Base-by-base conservation (phyloP, 2,888 invertebrate genomes). In the Drosophila kuntzei region DNA sequence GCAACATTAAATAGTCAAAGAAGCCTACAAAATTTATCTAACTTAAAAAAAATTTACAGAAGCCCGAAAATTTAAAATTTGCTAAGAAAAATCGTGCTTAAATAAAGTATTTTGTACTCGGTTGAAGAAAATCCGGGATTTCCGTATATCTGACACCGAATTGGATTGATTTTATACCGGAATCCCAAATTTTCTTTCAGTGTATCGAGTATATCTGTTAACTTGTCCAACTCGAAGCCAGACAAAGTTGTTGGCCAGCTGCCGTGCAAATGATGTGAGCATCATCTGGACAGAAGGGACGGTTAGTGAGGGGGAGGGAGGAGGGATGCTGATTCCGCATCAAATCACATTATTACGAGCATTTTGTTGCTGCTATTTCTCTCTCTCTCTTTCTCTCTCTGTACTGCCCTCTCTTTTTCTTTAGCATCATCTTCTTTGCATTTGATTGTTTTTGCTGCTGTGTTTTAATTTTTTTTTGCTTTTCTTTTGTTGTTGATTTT, bases 291-390 rank as follows among this genome's bases (percentile, higher is more conserved):
- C 16, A 14, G 2, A 9, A 3, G 18, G 4, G 6, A 14, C 8
- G n/a, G n/a, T 9, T 34, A 6, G 27, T 2, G 36, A n/a, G 7
- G 25, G 3, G 32, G 50, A 41, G 54, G 22, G 20, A 25, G 8
- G n/a, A n/a, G 22, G 41, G 12, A 37, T 29, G 44, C 41, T 44
- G 53, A 64, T 59, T 66, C 69, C 80, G 67, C 82, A 76, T 83
- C 79, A 86, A 83, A 83, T 80, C 83, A 86, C 79, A 79, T 79
- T 83, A 86, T 83, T 83, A 83, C 79, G 82, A 82, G 82, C 68
- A 66, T 72, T 72, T 79, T 44, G 54, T 44, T 55, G 37, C 50
- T 50, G 65, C 44, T 63, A 41, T 39, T 64, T 66, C 9, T 53
- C 62, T 47, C 44, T 27, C 59, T 54, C 54, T 57, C 34, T n/a